A percentile compares a stretch with the other conserved stretches of the same genome.
These are phyloP conservation scores for Paedocypris micromegethes DNA, from an alignment of 2,797 vertebrate genomes.

Conservation along the genomic window DNA sequence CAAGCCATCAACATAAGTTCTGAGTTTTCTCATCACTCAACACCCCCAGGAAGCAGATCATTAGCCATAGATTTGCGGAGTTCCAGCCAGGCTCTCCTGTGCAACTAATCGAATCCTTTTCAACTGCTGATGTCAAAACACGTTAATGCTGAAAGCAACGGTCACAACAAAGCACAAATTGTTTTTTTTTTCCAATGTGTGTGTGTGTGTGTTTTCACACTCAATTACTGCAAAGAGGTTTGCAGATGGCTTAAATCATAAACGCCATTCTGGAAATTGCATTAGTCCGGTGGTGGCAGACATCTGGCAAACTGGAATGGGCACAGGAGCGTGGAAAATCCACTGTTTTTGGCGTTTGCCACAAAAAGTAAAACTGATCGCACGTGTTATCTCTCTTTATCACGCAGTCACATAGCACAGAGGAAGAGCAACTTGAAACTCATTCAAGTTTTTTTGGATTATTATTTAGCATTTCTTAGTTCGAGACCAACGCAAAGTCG, in stretches of 20 bases:
- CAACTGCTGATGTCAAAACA: constrained; percentile 39
- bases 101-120: constrained; percentile 37
- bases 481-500: no score
- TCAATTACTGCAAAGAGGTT: constrained; percentile 24
- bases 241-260: constrained; percentile 58
- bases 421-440: constrained; percentile 29
- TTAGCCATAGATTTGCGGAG: constrained; percentile 37
- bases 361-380: constrained; percentile 62
- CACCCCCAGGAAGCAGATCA: constrained; percentile 34
- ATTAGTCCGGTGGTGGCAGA: constrained; percentile 62
- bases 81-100: constrained; percentile 26
- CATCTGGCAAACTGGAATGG: constrained; percentile 71
- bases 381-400: constrained; percentile 52
- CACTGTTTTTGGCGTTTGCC: constrained; percentile 63
- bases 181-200: constrained; percentile 9
- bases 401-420: constrained; percentile 43
- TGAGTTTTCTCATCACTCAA: constrained; percentile 28
- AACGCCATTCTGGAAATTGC: constrained; percentile 54
- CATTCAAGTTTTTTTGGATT: no score
- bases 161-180: constrained; percentile 35
- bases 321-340: constrained; percentile 48
- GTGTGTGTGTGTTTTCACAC: constrained; percentile 1
- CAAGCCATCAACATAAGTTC: constrained; percentile 33
- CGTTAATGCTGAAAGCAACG: constrained; percentile 31
- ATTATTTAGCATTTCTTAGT: no score